Evolutionary conservation across 2,113 vertebrate species (phyloP), one percentile per base, ranked within the genome.

Genomic region (Anhinga rufa): DNA sequence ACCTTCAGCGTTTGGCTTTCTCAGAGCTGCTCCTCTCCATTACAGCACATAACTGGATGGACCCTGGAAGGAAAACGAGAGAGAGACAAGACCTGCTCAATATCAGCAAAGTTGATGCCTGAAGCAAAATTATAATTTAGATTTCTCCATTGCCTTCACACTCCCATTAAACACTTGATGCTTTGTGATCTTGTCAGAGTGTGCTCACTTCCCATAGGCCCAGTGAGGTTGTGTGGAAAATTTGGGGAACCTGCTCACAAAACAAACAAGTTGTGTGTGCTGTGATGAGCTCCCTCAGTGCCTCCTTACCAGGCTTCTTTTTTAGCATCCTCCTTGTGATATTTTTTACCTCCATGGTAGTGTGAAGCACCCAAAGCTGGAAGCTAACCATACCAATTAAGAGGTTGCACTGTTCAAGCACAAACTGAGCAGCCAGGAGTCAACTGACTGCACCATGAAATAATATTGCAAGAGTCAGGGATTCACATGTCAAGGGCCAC

Each of bases 181-280:
- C 22, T 76, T 66, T 68, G 19, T 58, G 38, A 14, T 40, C 42
- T 36, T 62, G 13, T 36, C 7, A 42, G 31, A 44, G 31, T 1
- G 2, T 14, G 2, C 7, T 46, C 1, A 0, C 54, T 72, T 88
- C 57, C 28, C 11, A 22, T 0, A 21, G 21, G 10, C 31, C 38
- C 62, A 49, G 17, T 4, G 32, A 83, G n/a, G 21, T 4, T 60
- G 32, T 24, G 14, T 46, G 52, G 29, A 44, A 72, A 64, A 76
- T 19, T 2, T 2, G 29, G 49, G 72, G 44, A 65, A 46, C 32
- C 6, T 28, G 24, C 54, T 55, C 32, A 29, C 57, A 55, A 21
- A 83, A 8, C 26, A 44, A 60, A 16, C 5, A 9, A 13, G 18
- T 46, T 87, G 8, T 78, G 14, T n/a, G 38, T 72, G 17, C 13